A percentile compares a stretch with the other conserved stretches of the same genome.
These are phyloP conservation scores for Premnoplex brunnescens DNA, from an alignment of 2,797 vertebrate species.

Conservation along the genomic window DNA sequence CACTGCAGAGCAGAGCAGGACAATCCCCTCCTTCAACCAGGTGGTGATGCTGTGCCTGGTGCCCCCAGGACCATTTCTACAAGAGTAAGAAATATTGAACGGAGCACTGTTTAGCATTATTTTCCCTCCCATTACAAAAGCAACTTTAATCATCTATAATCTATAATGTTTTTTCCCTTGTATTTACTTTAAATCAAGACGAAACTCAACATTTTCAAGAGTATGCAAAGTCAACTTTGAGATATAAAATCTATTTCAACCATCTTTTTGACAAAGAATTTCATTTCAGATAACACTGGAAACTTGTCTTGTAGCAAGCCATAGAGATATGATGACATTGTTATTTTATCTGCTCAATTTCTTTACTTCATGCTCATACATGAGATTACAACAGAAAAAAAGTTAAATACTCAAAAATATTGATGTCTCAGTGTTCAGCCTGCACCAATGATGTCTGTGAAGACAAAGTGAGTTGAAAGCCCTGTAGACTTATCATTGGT, in stretches of 20 bases:
- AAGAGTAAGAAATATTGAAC: not conserved
- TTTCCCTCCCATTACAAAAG: not conserved
- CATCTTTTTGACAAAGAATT: not conserved
- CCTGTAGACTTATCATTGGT: not conserved
- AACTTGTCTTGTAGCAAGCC: not conserved
- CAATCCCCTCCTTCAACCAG: accelerated
- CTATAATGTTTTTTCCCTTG: not conserved
- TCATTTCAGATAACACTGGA: not conserved
- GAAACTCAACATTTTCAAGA: not conserved
- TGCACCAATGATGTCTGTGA: not conserved
- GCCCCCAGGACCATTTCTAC: not conserved
- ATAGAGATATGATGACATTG: not conserved
- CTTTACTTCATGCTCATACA: not conserved
- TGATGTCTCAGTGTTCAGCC: not conserved
- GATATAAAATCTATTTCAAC: not conserved
- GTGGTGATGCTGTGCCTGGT: accelerated
- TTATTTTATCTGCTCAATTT: not conserved
- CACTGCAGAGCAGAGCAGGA: not conserved
- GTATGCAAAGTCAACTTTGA: not conserved
- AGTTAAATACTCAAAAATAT: not conserved
- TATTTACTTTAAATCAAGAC: not conserved
- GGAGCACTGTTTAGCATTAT: not conserved
- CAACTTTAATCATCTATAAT: not conserved
- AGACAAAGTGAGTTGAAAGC: not conserved
- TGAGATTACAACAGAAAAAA: not conserved